These are phyloP conservation scores for Mugil cephalus DNA, from an alignment of 2,113 vertebrate genomes.

Conservation along the genomic window DNA sequence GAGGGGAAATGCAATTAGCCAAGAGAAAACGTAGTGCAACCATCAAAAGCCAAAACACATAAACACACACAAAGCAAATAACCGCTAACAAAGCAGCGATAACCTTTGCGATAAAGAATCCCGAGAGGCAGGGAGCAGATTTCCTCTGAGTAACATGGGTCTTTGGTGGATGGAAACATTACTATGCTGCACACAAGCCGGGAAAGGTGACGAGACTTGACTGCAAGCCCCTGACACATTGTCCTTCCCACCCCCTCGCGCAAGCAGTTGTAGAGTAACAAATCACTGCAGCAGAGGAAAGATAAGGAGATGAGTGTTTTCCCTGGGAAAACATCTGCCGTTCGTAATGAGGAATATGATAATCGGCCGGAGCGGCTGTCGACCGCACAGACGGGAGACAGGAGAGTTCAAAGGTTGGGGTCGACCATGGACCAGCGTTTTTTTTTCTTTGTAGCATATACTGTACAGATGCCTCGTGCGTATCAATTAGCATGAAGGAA, in stretches of 20 bases:
- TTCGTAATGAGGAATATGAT: conserved; percentile 59
- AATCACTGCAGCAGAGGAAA: conserved; percentile 40
- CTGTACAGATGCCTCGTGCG: conserved; percentile 11
- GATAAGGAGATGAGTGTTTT: conserved; percentile 61
- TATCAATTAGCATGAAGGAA: conserved; percentile 35
- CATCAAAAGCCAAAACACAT: conserved; percentile 24
- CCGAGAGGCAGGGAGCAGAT: conserved; percentile 48
- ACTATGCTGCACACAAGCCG: conserved; percentile 63
- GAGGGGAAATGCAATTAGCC: conserved; percentile 45
- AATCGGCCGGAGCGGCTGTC: conserved; percentile 23
- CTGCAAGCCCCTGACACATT: conserved; percentile 41
- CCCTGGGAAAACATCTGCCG: conserved; percentile 64
- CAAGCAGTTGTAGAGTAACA: conserved; percentile 48
- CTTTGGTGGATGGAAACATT: conserved; percentile 68
- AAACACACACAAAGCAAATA: conserved; percentile 24
- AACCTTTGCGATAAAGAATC: conserved; percentile 74
- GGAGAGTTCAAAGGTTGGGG: conserved; percentile 46
- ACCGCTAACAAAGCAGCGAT: conserved; percentile 61
- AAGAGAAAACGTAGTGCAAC: conserved; percentile 19
- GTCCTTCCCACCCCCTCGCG: conserved; percentile 22
- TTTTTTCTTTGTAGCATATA: conserved; percentile 30
- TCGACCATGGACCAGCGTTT: neutral
- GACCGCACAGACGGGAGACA: conserved; percentile 12
- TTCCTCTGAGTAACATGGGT: conserved; percentile 67
- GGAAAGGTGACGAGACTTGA: conserved; percentile 52